phyloP scores from a whole-genome alignment of 53 echinoderm and acorn worm genomes.

The Paelopatides confundens region DNA sequence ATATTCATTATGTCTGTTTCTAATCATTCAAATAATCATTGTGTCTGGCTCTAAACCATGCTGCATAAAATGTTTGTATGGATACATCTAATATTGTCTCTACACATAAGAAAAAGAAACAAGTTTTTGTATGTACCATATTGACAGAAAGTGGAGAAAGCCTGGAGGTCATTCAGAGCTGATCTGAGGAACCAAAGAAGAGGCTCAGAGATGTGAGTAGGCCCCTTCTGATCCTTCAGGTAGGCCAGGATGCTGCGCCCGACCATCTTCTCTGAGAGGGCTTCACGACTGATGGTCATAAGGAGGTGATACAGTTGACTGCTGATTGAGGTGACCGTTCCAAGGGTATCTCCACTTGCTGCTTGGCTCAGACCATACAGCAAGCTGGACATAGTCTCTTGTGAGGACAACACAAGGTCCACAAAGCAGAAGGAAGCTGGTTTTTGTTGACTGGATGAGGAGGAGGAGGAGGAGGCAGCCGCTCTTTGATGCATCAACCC shows the following conservation, averaged over 20 bases:
- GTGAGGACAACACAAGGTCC: conserved; percentile 88
- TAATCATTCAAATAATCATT: no score
- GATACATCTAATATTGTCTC: no score
- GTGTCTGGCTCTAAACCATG: no score
- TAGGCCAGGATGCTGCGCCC: conserved; percentile 80
- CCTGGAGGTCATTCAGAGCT: conserved; percentile 68
- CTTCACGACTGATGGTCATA: conserved; percentile 78
- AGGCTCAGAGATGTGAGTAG: conserved; percentile 72
- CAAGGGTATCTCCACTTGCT: conserved; percentile 78
- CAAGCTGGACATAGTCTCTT: conserved; percentile 82
- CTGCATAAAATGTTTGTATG: no score
- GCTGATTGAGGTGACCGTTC: conserved; percentile 54
- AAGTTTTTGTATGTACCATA: conserved; percentile 71
- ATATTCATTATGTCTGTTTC: no score
- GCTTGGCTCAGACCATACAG: conserved; percentile 86
- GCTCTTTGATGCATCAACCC: conserved; percentile 44
- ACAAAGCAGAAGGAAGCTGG: conserved; percentile 69
- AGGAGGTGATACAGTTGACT: conserved; percentile 90
- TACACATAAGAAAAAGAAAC: no score
- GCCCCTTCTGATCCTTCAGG: conserved; percentile 44
- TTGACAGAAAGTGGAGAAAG: conserved; percentile 89
- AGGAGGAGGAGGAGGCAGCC: conserved; percentile 47
- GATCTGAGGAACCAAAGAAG: conserved; percentile 92
- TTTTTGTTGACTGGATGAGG: conserved; percentile 42
- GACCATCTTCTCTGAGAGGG: conserved; percentile 83